phyloP scores from a whole-genome alignment of 2,797 vertebrate species.

The Lutjanus campechanus region DNA sequence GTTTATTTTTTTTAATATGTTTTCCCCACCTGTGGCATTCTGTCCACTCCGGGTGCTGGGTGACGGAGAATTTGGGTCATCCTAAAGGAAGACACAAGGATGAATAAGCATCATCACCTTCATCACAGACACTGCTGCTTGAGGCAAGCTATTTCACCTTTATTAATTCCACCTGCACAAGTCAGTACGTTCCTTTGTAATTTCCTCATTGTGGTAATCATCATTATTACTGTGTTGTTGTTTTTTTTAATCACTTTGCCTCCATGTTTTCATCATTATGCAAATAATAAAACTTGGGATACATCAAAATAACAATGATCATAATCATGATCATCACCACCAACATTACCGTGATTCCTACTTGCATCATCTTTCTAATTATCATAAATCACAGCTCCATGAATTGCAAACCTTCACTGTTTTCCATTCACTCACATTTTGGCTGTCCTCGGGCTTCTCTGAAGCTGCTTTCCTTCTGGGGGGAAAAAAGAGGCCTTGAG shows the following conservation, averaged over 20 bases:
- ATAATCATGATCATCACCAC: background rate
- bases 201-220: background rate
- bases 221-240: background rate
- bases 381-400: slow-evolving; percentile 14
- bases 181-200: background rate
- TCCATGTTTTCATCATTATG: background rate
- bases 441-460: slow-evolving; percentile 95
- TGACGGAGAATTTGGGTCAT: slow-evolving; percentile 92
- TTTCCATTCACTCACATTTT: slow-evolving; percentile 89
- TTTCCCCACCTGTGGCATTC: slow-evolving; percentile 89
- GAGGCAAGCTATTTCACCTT: background rate
- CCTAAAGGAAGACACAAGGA: slow-evolving; percentile 81
- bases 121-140: background rate
- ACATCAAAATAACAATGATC: background rate
- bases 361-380: background rate
- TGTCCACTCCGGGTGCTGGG: slow-evolving; percentile 88
- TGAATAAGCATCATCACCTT: slow-evolving; percentile 1
- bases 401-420: background rate
- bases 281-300: background rate
- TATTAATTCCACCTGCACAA: background rate
- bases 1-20: background rate
- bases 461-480: slow-evolving; percentile 97
- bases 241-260: background rate
- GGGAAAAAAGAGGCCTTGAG: slow-evolving; percentile 66
- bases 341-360: slow-evolving; percentile 4